These are phyloP conservation scores for Pinctada fucata DNA, from an alignment of 2,888 invertebrate species.

Conservation along the genomic window DNA sequence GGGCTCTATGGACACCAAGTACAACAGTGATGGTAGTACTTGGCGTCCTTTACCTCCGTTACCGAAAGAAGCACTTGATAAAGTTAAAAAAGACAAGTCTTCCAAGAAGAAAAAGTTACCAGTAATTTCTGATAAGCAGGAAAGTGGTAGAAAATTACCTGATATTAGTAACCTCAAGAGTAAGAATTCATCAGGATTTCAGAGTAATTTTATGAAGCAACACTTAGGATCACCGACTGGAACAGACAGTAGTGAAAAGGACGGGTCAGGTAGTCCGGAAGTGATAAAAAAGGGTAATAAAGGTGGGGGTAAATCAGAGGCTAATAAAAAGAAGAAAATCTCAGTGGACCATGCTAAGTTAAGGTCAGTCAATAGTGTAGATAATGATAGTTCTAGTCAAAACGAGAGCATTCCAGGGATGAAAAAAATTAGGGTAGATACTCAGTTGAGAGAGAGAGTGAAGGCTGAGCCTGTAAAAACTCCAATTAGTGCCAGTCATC, in stretches of 20 bases:
- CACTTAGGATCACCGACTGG: conserved; percentile 40
- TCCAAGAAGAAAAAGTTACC: conserved; percentile 15
- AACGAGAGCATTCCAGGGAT: conserved; percentile 47
- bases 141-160: conserved; percentile 52
- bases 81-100: not conserved
- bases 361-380: conserved; percentile 37
- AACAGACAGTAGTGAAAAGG: conserved; percentile 14
- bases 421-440: conserved; percentile 66
- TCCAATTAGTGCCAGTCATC: conserved; percentile 49
- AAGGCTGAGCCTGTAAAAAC: conserved; percentile 45
- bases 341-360: conserved; percentile 62
- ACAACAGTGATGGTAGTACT: conserved; percentile 36
- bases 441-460: conserved; percentile 49
- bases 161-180: conserved; percentile 46
- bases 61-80: conserved; percentile 29
- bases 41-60: conserved; percentile 57
- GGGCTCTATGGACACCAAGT: not conserved
- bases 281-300: conserved; percentile 7
- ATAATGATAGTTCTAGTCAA: conserved; percentile 51
- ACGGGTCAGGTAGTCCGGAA: conserved; percentile 35
- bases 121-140: conserved; percentile 33
- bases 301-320: conserved; percentile 15
- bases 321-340: conserved; percentile 54
- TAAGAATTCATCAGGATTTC: conserved; percentile 47
- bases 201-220: conserved; percentile 62